These are phyloP conservation scores for Hylyphantes graminicola DNA, from an alignment of 1,140 invertebrate genomes.

Conservation along the genomic window DNA sequence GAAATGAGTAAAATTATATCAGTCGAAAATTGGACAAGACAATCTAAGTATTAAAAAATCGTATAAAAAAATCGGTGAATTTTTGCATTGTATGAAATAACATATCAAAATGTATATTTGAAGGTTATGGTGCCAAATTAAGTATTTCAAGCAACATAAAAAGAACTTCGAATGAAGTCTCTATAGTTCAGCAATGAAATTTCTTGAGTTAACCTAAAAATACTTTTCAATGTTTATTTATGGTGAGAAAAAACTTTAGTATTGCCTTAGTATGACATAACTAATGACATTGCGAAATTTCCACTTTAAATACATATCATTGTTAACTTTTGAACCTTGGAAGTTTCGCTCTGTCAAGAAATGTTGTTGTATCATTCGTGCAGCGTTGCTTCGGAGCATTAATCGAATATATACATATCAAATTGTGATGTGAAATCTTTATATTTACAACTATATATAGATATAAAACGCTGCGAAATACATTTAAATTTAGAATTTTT, in stretches of 20 bases:
- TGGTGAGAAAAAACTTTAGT: neutral
- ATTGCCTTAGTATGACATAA: conserved; percentile 24
- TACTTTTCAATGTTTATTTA: no score
- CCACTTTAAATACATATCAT: conserved; percentile 35
- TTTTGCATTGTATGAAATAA: no score
- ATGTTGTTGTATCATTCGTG: conserved; percentile 12
- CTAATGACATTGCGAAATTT: conserved; percentile 5
- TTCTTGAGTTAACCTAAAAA: no score
- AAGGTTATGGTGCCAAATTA: no score
- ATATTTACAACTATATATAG: conserved; percentile 33
- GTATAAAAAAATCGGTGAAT: no score
- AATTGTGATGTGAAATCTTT: conserved; percentile 50
- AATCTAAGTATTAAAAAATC: no score
- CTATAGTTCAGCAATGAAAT: no score
- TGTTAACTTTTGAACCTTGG: conserved; percentile 20
- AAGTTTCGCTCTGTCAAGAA: conserved; percentile 7
- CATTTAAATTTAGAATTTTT: conserved; percentile 15
- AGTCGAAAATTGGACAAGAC: no score
- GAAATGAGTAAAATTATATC: no score
- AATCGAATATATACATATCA: conserved; percentile 42
- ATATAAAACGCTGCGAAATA: conserved; percentile 41
- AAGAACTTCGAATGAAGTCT: no score
- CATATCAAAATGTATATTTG: no score
- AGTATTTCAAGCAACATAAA: no score
- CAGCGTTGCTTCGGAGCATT: conserved; percentile 42